Percentiles rank a stretch among this genome's conserved stretches.
phyloP scores from a whole-genome alignment of 2,888 invertebrate genomes.

The Ceraclea dissimilis region DNA sequence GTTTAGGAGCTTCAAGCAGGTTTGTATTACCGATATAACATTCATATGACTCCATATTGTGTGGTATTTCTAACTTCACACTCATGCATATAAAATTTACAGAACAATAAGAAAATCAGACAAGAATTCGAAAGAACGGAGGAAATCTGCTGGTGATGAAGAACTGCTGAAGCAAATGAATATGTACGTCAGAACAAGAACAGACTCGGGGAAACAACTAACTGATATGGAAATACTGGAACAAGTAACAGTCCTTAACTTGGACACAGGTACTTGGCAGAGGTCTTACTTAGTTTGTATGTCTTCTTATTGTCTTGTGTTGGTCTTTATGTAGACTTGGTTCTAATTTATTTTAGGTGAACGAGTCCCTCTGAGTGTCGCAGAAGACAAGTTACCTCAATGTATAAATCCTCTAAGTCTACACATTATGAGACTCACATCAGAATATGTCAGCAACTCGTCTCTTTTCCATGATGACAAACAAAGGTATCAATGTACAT shows the following conservation, averaged over 20 bases:
- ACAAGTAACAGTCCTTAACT: conserved; percentile 77
- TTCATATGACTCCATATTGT: too few species aligned
- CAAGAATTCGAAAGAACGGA: conserved; percentile 43
- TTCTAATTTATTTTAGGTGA: conserved; percentile 55
- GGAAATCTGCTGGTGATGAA: conserved; percentile 81
- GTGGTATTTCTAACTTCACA: too few species aligned
- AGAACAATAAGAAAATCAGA: conserved; percentile 6
- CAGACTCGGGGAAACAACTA: conserved; percentile 79
- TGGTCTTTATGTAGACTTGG: neutral
- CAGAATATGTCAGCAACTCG: conserved; percentile 74
- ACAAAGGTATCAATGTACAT: conserved; percentile 32
- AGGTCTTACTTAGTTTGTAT: neutral
- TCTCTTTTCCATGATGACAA: conserved; percentile 37
- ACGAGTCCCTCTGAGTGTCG: conserved; percentile 86
- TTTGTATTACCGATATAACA: too few species aligned
- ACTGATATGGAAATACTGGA: conserved; percentile 90
- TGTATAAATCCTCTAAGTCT: conserved; percentile 90
- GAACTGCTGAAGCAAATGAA: conserved; percentile 57
- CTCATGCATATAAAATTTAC: too few species aligned
- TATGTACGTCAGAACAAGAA: conserved; percentile 71
- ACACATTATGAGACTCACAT: conserved; percentile 89
- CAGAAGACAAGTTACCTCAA: conserved; percentile 86
- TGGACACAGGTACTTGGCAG: conserved; percentile 54
- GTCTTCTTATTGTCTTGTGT: neutral
- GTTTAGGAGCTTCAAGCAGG: conserved; percentile 36